A percentile compares a stretch with the other conserved stretches of the same genome.
Evolutionary conservation across 2,888 invertebrate species (phyloP).

Genomic region (Ceramica pisi): DNA sequence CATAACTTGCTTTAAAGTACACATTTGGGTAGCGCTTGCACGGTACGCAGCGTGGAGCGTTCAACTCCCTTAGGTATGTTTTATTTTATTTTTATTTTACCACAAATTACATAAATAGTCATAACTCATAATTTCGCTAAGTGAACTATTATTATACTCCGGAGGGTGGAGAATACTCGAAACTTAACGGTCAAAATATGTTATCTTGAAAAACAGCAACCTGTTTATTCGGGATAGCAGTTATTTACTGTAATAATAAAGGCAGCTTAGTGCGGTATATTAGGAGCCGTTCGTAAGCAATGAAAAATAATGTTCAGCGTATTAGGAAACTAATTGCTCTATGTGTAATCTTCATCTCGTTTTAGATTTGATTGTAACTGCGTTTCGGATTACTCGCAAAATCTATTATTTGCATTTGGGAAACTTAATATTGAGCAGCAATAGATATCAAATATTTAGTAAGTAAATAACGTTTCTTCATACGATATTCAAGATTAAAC

Average conservation of each 20-base stretch:
- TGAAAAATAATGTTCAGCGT: slow-evolving; percentile 54
- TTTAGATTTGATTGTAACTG: slow-evolving; percentile 30
- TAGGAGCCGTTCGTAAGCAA: slow-evolving; percentile 23
- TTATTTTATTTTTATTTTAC: slow-evolving; percentile 9
- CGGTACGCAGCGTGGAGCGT: slow-evolving; percentile 7
- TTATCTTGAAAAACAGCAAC: slow-evolving; percentile 51
- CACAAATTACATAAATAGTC: slow-evolving; percentile 4
- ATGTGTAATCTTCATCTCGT: slow-evolving; percentile 25
- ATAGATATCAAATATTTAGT: not conserved
- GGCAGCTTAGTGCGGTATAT: slow-evolving; percentile 31
- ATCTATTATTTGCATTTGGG: not conserved
- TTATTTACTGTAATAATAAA: slow-evolving; percentile 49
- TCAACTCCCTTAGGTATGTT: slow-evolving; percentile 11
- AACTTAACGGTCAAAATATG: slow-evolving; percentile 29
- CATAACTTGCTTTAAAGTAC: slow-evolving; percentile 22
- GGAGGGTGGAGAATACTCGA: not conserved
- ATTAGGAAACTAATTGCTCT: slow-evolving; percentile 38
- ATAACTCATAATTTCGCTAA: slow-evolving; percentile 24
- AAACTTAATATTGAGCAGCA: not conserved
- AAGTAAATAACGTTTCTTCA: not conserved
- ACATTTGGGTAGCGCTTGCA: slow-evolving; percentile 23
- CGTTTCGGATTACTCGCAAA: slow-evolving; percentile 3
- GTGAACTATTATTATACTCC: slow-evolving; percentile 29
- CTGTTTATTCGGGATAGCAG: slow-evolving; percentile 45
- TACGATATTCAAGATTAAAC: not conserved